Evolutionary conservation across 2,888 invertebrate genomes (phyloP), one percentile per base, ranked within the genome.

Genomic region (Scaptomyza flava): DNA sequence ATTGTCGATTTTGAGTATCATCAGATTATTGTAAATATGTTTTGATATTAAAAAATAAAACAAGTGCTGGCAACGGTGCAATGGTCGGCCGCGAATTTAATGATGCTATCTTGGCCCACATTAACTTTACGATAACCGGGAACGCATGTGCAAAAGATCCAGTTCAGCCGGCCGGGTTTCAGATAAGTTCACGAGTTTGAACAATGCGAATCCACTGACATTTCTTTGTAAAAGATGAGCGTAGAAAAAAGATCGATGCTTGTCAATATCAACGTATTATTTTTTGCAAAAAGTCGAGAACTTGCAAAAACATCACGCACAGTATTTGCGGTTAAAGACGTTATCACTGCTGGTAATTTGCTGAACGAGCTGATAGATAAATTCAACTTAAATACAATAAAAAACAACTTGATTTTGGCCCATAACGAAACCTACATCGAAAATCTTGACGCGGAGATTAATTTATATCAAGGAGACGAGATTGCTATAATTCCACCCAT

Each of bases 401-500:
- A 94, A 81, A 93, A 95, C 51, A 95, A 93, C 87, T 92, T 98
- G 41, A 94, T 98, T 42, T 85, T 98, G 64, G 96, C 98, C 0
- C 92, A 96, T 51, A 98, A 98, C 93, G 96, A 98, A 89, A 95
- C 95, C 76, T 97, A 97, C 79, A 93, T 95, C 70, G 92, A 93
- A 14, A 92, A 93, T 59, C 92, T 93, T 2, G 92, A 93, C 36
- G 91, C 92, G 38, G 91, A 92, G 42, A 91, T 96, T 41, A 90
- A 92, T 23, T 91, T 97, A 6, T 93, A 93, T 41, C 93, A 94
- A 30, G 94, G 94, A 70, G 98, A 98, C 93, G 96, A 95, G 91
- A 94, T 98, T 70, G 98, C 98, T 69, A 94, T 98, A 12, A 98
- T 99, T 89, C 98, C 98, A 56, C 98, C 98, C 0, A 93, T 99